Percentiles rank a stretch among this genome's conserved stretches.
Conservation (phyloP, 2,113 vertebrate genomes). For the Vicugna pacos region DNA sequence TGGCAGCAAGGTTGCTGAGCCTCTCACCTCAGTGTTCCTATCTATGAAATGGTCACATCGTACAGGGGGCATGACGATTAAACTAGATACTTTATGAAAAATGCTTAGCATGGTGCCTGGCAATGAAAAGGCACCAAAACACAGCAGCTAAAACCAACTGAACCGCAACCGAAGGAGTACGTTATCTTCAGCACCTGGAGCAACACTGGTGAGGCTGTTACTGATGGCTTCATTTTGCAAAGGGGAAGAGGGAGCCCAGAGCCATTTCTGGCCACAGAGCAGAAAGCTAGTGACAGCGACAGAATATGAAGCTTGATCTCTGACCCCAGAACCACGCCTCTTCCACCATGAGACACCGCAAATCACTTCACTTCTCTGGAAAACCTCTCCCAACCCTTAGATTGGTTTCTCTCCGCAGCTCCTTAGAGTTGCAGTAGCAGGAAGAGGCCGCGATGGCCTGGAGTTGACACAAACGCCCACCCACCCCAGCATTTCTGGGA, state of each 20-base stretch:
- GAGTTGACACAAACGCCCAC: background rate
- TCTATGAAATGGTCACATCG: background rate
- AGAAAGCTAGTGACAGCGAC: background rate
- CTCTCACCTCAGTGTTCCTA: background rate
- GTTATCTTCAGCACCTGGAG: background rate
- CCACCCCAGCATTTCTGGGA: background rate
- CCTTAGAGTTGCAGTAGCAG: background rate
- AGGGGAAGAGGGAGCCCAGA: background rate
- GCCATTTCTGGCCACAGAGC: background rate
- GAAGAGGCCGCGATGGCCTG: background rate
- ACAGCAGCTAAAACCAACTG: background rate
- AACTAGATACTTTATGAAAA: background rate
- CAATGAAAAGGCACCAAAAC: background rate
- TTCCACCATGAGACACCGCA: background rate
- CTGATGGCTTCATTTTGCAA: background rate
- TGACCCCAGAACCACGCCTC: background rate
- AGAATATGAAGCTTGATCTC: background rate
- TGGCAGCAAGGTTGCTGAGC: background rate
- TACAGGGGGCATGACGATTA: background rate
- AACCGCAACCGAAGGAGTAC: rapidly evolving
- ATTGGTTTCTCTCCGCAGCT: background rate
- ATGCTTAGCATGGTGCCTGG: background rate
- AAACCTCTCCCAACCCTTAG: background rate
- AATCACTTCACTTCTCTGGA: background rate
- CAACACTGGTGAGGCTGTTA: background rate